Base-by-base conservation (phyloP, 53 echinoderm and acorn worm species). In the Actinopyga echinites region DNA sequence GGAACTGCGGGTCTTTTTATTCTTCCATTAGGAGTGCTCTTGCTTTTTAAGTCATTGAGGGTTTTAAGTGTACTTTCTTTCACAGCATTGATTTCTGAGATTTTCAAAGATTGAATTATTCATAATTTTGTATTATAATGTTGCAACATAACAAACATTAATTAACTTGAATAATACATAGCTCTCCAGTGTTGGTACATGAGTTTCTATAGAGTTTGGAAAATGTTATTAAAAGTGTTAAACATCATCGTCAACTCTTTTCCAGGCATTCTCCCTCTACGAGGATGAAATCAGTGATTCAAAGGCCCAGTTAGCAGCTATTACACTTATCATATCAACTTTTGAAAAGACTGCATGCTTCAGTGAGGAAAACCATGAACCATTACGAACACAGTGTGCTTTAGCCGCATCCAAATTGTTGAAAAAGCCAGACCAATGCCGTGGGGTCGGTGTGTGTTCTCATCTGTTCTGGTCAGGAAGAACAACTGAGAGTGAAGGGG, bases 281-380 rank as follows among this genome's bases (percentile, higher is more conserved):
- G 94, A 97, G 65, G 94, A 94, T 73, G 97, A 97, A 80, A 97
- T 97, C 87, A 94, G 94, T 20, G 97, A 97, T 87, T 97, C 97
- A 69, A 94, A 94, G 79, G 97, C 97, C 67, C 94, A 97, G 86
- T 85, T 97, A 44, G 97, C 97, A 13, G 97, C 97, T 59, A 94
- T 94, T 45, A 94, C 92, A 21, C 92, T 97, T 84, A 97, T 97
- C 89, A 97, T 94, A 28, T 92, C 92, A 69, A 97, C 97, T 19
- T 90, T 97, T 55, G 97, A 97, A 58, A 91, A 90, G 64, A 97
- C 94, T 80, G 86, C 90, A 84, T 97, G 94, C 84, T 97, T 94
- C 83, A 90, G 97, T 2, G 94, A 97, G 80, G 97, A 97, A 87
- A 97, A 97, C 79, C 97, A 97, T 52, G 94, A 94, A 66, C 97